A percentile compares a stretch with the other conserved stretches of the same genome.
Conservation (phyloP, 2,113 vertebrate species). For the Myiagra hebetior region DNA sequence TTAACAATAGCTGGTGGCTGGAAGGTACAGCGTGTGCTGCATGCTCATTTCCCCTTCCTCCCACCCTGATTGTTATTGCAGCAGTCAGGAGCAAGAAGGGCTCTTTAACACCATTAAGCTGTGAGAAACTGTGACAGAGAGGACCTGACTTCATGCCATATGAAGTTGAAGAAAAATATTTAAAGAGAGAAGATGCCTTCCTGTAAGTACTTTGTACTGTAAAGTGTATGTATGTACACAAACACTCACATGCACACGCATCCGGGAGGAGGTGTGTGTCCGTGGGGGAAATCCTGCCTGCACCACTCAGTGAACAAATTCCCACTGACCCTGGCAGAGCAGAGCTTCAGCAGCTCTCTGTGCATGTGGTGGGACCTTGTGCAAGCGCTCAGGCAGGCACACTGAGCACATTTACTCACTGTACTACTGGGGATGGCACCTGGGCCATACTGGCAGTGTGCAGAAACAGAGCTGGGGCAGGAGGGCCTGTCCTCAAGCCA, state of each 20-base stretch:
- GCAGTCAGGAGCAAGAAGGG: not conserved
- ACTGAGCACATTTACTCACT: not conserved
- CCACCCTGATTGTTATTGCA: conserved; percentile 55
- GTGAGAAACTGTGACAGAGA: conserved; percentile 22
- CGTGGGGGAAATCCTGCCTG: not conserved
- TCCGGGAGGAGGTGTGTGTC: not conserved
- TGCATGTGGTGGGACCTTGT: not conserved
- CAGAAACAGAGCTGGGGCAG: not conserved
- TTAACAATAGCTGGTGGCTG: conserved; percentile 77
- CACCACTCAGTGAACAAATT: not conserved
- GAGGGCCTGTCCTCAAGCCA: not conserved
- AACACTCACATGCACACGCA: not conserved
- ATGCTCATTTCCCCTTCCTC: conserved; percentile 73
- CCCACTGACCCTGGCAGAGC: not conserved
- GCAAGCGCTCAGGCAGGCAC: not conserved
- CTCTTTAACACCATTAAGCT: conserved; percentile 25
- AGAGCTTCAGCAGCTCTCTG: not conserved
- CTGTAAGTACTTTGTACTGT: not conserved
- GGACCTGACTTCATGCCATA: not conserved
- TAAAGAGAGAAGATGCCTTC: not conserved
- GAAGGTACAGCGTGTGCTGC: conserved; percentile 69
- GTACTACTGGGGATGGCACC: not conserved
- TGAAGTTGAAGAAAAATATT: not conserved
- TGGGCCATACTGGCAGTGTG: fast-evolving
- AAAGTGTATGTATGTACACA: not conserved